Conservation (phyloP, 2,888 invertebrate species). For the Heterodera filipjevi region DNA sequence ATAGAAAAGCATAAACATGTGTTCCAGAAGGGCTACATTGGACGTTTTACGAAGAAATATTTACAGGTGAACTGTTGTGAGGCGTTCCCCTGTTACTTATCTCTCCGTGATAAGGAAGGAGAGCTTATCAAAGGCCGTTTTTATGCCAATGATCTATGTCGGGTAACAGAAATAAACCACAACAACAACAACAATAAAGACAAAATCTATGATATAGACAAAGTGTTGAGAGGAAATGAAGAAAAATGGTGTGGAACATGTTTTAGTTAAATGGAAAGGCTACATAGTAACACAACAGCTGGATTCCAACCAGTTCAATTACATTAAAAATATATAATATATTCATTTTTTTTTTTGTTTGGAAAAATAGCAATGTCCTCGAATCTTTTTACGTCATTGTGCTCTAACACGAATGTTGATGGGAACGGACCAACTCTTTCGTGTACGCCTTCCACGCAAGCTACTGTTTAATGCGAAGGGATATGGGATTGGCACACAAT, state of each 20-base stretch:
- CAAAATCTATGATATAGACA: conserved; percentile 23
- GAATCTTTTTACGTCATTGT: conserved; percentile 17
- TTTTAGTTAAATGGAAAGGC: conserved; percentile 26
- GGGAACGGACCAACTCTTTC: conserved; percentile 27
- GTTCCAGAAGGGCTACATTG: conserved; percentile 31
- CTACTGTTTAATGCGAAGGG: conserved; percentile 31
- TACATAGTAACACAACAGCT: conserved; percentile 7
- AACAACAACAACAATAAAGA: not conserved
- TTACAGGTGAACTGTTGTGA: not conserved
- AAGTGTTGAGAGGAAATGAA: conserved; percentile 6
- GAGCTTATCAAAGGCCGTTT: conserved; percentile 29
- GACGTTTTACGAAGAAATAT: conserved; percentile 30
- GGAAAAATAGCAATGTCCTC: not conserved
- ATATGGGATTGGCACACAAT: conserved; percentile 28
- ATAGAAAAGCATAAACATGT: conserved; percentile 22
- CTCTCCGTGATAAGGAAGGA: not conserved
- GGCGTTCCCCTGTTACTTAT: conserved; percentile 12
- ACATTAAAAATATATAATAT: conserved; percentile 21
- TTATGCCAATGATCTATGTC: conserved; percentile 25
- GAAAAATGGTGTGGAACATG: conserved; percentile 15
- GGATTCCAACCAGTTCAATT: conserved; percentile 15
- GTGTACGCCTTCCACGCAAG: conserved; percentile 24
- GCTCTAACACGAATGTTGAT: conserved; percentile 23
- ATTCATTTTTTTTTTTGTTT: not conserved
- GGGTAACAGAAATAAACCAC: no score